Evolutionary conservation across 2,113 vertebrate genomes (phyloP), one percentile per base, ranked within the genome.

Genomic region (Notiomystis cincta): DNA sequence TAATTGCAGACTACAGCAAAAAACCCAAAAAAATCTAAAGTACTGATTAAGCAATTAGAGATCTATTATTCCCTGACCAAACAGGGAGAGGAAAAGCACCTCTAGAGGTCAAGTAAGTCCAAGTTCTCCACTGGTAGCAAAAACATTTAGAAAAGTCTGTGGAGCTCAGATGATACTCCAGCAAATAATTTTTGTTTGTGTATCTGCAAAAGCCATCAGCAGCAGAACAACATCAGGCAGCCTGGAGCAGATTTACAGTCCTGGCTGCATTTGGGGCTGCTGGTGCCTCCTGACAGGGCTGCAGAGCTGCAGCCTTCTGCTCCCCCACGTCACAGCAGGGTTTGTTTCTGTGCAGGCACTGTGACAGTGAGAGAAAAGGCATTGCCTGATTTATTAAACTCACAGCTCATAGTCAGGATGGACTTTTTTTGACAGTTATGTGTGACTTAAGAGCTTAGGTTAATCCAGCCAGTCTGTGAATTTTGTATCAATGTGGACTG

Each of bases 191-290:
- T 82, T 61, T 0, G 0, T 44, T 62, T 40, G 22, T 48, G 3
- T 82, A 60, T 83, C 93, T 93, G 93, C 60, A 93, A 90, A 95
- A 95, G 28, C 21, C 83, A 95, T 91, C 87, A 95, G 10, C 50
- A 73, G n/a, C 42, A 80, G 62, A 67, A 57, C 13, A 62, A 9
- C 45, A 8, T 45, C 53, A 88, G 58, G 35, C 50, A 82, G 21
- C 4, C 53, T 85, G 58, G 37, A 85, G 58, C 10, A 93, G 79
- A 92, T 81, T 96, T 94, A 80, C 48, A 60, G 54, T 22, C 38
- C 38, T 73, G 78, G 71, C 33, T 77, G 44, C 31, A 13, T 42
- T 65, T 70, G 51, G 45, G 17, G 58, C 84, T 96, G 66, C 71
- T 60, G 78, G 17, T 60, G 33, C 44, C 3, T 10, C 66, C 5